Evolutionary conservation across 2,113 vertebrate genomes (phyloP), one percentile per base, ranked within the genome.

Genomic region (Zapornia atra): DNA sequence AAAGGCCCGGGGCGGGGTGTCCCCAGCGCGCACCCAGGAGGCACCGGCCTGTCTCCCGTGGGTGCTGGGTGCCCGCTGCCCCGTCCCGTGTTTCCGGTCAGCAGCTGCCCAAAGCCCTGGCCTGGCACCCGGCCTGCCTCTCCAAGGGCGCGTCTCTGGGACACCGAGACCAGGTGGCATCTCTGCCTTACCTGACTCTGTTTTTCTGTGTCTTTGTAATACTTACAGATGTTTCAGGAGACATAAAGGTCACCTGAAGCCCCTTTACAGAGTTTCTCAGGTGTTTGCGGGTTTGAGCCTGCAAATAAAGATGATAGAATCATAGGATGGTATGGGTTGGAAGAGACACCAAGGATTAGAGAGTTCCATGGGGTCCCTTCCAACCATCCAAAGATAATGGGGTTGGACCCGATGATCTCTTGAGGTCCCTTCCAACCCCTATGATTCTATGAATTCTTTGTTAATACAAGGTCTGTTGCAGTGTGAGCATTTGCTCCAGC

Each of bases 141-240:
- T 21, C 46, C 46, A 48, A 21, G 19, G 46, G 20, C 46, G 11
- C 10, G 19, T 48, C 19, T 2, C 44, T 1, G 14, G 16, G 14
- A 14, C 15, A 4, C 21, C 13, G 1, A 53, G 5, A 2, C 44
- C 24, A 14, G 26, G 14, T 10, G 15, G 10, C 38, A 5, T 29
- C 60, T 28, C 19, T 28, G 1, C 29, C 59, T 28, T 6, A 5
- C 0, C 42, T 6, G 33, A 6, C 12, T 31, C 59, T 10, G 0
- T 48, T 48, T 65, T 31, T 42, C 18, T 12, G 5, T 31, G 24
- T 22, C 14, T 31, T 36, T n/a, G 0, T 33, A 12, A 6, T 9
- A 11, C 44, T 21, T 6, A 2, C 1, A 12, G 40, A 6, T 16
- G 26, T 21, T 92, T 82, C 19, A 3, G 29, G 20, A 81, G 33